phyloP scores from a whole-genome alignment of 2,797 vertebrate species.

The Aeoliscus strigatus region DNA sequence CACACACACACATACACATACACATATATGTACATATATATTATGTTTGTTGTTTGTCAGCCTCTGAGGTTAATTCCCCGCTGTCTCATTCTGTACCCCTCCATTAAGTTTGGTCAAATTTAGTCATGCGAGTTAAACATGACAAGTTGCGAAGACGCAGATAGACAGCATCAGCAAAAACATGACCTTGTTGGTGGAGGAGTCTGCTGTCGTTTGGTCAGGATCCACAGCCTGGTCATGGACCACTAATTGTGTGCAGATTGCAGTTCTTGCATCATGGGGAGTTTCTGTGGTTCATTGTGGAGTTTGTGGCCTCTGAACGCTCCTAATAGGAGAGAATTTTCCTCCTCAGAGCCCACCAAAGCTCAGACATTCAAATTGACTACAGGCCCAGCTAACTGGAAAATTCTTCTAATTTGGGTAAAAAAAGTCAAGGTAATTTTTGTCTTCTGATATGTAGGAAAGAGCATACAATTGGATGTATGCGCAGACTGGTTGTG shows the following conservation, averaged over 20 bases:
- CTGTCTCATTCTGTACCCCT: too few relatives aligned
- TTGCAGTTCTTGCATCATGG: slow-evolving; percentile 9
- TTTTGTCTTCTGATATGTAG: slow-evolving; percentile 4
- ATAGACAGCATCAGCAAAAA: too few relatives aligned
- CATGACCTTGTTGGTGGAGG: too few relatives aligned
- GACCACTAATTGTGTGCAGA: slow-evolving; percentile 1
- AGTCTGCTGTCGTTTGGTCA: neutral
- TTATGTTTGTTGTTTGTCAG: too few relatives aligned
- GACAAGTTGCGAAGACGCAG: too few relatives aligned
- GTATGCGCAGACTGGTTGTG: too few relatives aligned
- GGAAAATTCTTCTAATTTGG: slow-evolving; percentile 6
- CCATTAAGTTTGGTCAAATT: too few relatives aligned
- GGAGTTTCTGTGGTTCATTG: slow-evolving; percentile 10
- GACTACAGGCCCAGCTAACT: slow-evolving; percentile 7
- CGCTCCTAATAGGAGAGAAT: slow-evolving; percentile 18
- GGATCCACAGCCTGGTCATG: neutral
- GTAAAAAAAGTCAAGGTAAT: slow-evolving; percentile 1
- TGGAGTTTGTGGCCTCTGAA: slow-evolving; percentile 16
- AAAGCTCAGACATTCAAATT: slow-evolving; percentile 15
- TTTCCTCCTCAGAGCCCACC: slow-evolving; percentile 4
- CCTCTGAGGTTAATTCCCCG: too few relatives aligned
- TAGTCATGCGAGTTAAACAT: too few relatives aligned
- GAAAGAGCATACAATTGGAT: neutral
- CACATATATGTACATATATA: too few relatives aligned
- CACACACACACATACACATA: too few relatives aligned